Percentiles rank a stretch among this genome's conserved stretches.
Conservation (phyloP, 1,140 invertebrate species). For the Drosophila kurseongensis region DNA sequence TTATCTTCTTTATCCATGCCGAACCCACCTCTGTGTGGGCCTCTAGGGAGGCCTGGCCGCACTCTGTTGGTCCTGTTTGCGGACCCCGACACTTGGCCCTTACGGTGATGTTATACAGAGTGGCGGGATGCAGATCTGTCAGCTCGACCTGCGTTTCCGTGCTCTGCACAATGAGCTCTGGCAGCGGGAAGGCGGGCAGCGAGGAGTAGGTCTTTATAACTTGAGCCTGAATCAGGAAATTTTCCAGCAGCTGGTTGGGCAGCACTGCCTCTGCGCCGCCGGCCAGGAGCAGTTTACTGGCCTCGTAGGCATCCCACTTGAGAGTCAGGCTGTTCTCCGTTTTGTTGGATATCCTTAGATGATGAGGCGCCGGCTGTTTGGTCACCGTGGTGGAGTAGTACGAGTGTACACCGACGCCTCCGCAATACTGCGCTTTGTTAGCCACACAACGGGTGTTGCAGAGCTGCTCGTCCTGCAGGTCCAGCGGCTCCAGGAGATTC, state of each 20-base stretch:
- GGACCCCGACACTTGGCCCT: slow-evolving; percentile 86
- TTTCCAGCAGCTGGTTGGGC: slow-evolving; percentile 75
- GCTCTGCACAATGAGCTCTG: slow-evolving; percentile 85
- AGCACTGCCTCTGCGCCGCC: slow-evolving; percentile 44
- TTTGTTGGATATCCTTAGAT: slow-evolving; percentile 84
- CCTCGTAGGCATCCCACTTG: slow-evolving; percentile 84
- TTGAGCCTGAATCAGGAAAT: slow-evolving; percentile 85
- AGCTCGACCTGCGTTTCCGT: slow-evolving; percentile 85
- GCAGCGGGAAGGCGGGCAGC: slow-evolving; percentile 57
- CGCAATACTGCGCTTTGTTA: slow-evolving; percentile 86
- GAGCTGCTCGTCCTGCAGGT: slow-evolving; percentile 66
- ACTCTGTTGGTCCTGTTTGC: slow-evolving; percentile 80
- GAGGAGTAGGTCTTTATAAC: slow-evolving; percentile 85
- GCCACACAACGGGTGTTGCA: slow-evolving; percentile 85
- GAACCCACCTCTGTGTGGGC: slow-evolving; percentile 88
- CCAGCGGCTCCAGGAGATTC: slow-evolving; percentile 46
- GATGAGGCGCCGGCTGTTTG: slow-evolving; percentile 84
- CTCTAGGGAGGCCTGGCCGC: slow-evolving; percentile 85
- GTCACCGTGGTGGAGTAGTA: slow-evolving; percentile 85
- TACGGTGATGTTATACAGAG: slow-evolving; percentile 89
- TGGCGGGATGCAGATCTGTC: slow-evolving; percentile 89
- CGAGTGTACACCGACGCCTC: slow-evolving; percentile 85
- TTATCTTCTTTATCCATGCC: not conserved
- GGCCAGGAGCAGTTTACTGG: slow-evolving; percentile 55
- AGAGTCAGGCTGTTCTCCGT: slow-evolving; percentile 86